A percentile compares a stretch with the other conserved stretches of the same genome.
These are phyloP conservation scores for Cancer borealis DNA, from an alignment of 2,888 invertebrate genomes.

Conservation along the genomic window DNA sequence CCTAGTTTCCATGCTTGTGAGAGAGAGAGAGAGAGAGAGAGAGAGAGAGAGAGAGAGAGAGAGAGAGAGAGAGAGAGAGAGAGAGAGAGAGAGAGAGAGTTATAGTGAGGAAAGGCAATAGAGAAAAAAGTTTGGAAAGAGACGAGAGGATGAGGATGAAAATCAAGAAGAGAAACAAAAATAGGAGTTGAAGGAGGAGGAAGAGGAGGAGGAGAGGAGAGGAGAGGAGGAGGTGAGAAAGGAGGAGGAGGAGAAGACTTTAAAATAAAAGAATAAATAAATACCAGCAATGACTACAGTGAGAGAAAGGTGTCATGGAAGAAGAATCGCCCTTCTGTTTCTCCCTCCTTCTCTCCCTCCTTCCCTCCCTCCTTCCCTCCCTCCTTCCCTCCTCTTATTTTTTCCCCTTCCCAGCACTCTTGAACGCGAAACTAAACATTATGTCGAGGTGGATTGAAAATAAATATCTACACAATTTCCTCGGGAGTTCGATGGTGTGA, in stretches of 20 bases:
- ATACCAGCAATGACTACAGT: neutral
- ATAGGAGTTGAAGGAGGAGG: neutral
- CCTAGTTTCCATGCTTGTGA: neutral
- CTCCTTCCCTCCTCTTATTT: neutral
- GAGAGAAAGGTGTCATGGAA: slow-evolving; percentile 24
- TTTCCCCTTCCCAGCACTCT: neutral
- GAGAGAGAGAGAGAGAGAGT: neutral
- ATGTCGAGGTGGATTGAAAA: slow-evolving; percentile 42
- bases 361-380: neutral
- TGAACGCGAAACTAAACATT: slow-evolving; percentile 28
- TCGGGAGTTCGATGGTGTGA: slow-evolving; percentile 25
- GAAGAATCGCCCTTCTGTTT: slow-evolving; percentile 10
- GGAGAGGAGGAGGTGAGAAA: neutral
- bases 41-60: slow-evolving; percentile 22
- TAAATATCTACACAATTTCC: slow-evolving; percentile 37
- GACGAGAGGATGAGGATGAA: neutral
- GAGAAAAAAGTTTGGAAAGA: neutral
- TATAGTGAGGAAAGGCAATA: neutral
- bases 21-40: slow-evolving; percentile 26
- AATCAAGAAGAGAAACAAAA: neutral
- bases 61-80: neutral
- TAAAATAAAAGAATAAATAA: slow-evolving; percentile 33
- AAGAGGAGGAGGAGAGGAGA: neutral
- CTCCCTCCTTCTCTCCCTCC: neutral
- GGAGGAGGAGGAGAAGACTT: neutral